These are phyloP conservation scores for Cacoxenus indagator DNA, from an alignment of 2,888 invertebrate genomes.

Conservation along the genomic window DNA sequence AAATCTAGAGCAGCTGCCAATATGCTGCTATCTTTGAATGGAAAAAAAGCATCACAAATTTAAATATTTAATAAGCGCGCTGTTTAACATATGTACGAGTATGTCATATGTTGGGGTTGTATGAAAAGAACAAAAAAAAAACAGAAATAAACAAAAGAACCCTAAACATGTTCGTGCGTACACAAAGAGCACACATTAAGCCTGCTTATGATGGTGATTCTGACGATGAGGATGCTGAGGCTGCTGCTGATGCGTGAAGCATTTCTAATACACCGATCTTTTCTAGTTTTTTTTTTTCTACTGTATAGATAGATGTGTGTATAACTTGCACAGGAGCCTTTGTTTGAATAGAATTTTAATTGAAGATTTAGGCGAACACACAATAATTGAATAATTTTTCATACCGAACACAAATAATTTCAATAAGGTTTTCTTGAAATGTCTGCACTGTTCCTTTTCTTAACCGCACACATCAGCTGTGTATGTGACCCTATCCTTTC, in stretches of 20 bases:
- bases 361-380: background rate
- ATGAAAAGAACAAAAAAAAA: no score
- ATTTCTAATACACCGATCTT: no score
- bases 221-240: no score
- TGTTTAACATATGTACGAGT: conserved; percentile 19
- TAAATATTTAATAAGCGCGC: conserved; percentile 35
- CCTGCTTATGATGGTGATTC: conserved; percentile 29
- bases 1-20: conserved; percentile 43
- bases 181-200: conserved; percentile 1
- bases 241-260: no score
- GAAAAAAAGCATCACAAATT: conserved; percentile 43
- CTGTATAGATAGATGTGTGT: no score
- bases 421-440: background rate
- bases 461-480: conserved; percentile 42
- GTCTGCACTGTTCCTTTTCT: background rate
- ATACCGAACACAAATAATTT: background rate
- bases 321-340: no score
- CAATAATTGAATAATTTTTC: background rate
- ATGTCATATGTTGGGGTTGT: no score
- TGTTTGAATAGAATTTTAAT: conserved; percentile 12
- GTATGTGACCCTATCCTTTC: conserved; percentile 34
- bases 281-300: no score
- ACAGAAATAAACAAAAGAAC: background rate
- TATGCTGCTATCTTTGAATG: conserved; percentile 19
- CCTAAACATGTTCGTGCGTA: background rate